Evolutionary conservation across 2,888 invertebrate species (phyloP).

Genomic region (Platycheirus rosarum): DNA sequence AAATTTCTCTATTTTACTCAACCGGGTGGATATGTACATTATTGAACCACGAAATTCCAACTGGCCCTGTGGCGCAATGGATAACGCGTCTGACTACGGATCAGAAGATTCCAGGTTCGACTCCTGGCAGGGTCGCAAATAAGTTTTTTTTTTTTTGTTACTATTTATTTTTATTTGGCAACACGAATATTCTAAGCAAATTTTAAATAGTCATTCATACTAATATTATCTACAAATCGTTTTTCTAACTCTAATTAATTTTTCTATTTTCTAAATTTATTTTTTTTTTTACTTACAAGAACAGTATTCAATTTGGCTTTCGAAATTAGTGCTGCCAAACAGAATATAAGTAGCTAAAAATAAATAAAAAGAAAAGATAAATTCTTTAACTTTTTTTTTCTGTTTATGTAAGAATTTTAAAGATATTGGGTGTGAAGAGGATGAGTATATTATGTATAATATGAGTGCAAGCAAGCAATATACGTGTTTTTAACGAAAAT

Average conservation of each 20-base stretch:
- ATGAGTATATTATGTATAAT: conserved; percentile 7
- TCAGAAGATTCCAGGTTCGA: conserved; percentile 77
- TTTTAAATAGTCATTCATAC: background rate
- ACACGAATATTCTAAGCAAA: conserved; percentile 55
- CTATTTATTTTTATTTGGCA: conserved; percentile 58
- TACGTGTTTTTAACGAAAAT: conserved; percentile 16
- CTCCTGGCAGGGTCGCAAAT: conserved; percentile 76
- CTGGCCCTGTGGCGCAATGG: conserved; percentile 77
- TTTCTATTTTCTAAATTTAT: conserved; percentile 40
- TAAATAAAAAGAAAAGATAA: conserved; percentile 65
- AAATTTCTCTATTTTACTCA: background rate
- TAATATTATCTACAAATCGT: background rate
- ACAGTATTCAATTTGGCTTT: conserved; percentile 70
- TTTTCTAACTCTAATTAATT: conserved; percentile 11
- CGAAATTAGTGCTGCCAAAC: conserved; percentile 74
- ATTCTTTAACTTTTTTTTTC: conserved; percentile 63
- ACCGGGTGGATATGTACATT: conserved; percentile 30
- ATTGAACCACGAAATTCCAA: background rate
- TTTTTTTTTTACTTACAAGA: conserved; percentile 67
- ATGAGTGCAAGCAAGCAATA: conserved; percentile 13
- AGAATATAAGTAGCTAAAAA: conserved; percentile 72
- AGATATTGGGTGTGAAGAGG: conserved; percentile 10
- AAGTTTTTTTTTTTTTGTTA: background rate
- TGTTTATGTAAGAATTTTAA: conserved; percentile 45
- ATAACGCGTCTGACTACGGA: conserved; percentile 77